Base-by-base conservation (phyloP, 2,113 vertebrate genomes). In the Cichladusa arquata region DNA sequence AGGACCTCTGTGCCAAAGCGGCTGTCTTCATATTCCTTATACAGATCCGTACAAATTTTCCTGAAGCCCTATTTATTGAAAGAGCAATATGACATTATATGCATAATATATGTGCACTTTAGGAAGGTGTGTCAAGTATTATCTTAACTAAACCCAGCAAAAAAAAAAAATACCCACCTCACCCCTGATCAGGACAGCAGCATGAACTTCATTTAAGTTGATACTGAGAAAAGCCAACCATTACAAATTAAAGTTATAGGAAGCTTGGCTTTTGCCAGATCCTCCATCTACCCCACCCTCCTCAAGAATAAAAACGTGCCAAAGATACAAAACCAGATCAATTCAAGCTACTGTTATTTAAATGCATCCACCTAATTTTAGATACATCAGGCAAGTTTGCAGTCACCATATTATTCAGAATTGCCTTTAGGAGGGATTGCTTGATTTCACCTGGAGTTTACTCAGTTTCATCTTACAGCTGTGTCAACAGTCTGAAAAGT, bases 11-110 rank as follows among this genome's bases (percentile, higher is more conserved):
- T 95, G 44, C 96, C 94, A 51, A 98, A 98, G 73, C 70, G 69
- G 6, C 51, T 87, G 28, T 97, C 88, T 93, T 97, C 94, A 16
- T 96, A 96, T 38, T 96, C 96, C 61, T 91, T 97, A n/a, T 97
- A 97, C 8, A 98, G 44, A 73, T 96, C 89, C 0, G 20, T 64
- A 76, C 24, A 83, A 69, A 95, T 95, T 85, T 90, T 98, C 73
- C 88, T 83, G 81, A 94, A 97, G 18, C 79, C 93, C 90, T 97
- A 36, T n/a, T 92, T 23, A 34, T 88, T 70, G 26, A 89, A 74
- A 92, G 45, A 95, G 22, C 36, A 38, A 53, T 3, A 3, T 67
- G 54, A 18, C 31, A 44, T 65, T 47, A n/a, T 19, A 12, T 4
- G 1, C 67, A 1, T 42, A 14, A 33, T 24, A 23, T 9, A 38